A percentile compares a stretch with the other conserved stretches of the same genome.
phyloP scores from a whole-genome alignment of 2,797 vertebrate genomes.

The Falco novaeseelandiae region DNA sequence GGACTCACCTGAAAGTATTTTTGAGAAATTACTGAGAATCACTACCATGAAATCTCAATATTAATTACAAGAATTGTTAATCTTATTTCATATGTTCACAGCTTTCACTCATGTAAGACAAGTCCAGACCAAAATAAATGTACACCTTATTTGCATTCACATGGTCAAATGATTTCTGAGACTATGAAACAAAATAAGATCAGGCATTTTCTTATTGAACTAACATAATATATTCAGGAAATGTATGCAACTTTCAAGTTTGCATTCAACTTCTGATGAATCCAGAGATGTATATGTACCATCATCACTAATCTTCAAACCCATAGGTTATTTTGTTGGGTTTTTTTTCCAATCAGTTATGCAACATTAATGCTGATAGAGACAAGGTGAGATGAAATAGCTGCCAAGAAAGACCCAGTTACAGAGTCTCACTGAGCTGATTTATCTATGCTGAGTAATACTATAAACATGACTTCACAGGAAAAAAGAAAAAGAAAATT shows the following conservation, averaged over 20 bases:
- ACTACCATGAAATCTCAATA: neutral
- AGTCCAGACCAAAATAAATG: neutral
- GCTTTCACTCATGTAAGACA: fast-evolving
- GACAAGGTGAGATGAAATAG: neutral
- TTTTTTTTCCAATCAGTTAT: neutral
- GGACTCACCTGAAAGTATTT: neutral
- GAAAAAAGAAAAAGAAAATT: neutral
- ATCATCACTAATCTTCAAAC: neutral
- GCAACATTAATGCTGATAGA: neutral
- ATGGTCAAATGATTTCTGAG: neutral
- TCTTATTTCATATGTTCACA: neutral
- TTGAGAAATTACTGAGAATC: neutral
- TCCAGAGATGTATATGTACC: neutral
- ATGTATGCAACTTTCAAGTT: neutral
- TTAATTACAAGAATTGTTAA: neutral
- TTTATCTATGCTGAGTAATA: neutral
- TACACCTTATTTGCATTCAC: neutral
- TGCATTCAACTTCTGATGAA: neutral
- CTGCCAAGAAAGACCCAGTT: neutral
- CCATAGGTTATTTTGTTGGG: neutral
- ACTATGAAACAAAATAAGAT: neutral
- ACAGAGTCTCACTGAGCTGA: neutral
- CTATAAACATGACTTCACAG: neutral
- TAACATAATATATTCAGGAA: neutral
- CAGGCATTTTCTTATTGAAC: neutral